phyloP scores from a whole-genome alignment of 1,140 invertebrate genomes.

The Protaetia brevitarsis region DNA sequence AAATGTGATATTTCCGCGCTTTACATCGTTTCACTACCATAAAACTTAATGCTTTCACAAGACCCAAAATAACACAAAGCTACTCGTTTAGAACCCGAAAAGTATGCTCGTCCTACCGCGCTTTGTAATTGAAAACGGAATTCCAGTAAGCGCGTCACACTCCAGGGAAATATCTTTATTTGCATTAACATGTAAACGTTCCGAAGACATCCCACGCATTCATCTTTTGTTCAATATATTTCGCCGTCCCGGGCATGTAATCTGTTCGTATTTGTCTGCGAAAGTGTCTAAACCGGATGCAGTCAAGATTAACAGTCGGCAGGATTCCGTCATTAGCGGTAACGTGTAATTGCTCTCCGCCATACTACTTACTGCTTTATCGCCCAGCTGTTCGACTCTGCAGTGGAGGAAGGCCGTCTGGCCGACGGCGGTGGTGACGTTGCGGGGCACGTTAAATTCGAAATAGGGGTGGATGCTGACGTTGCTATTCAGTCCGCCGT shows the following conservation, averaged over 20 bases:
- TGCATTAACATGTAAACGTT: neutral
- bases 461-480: constrained; percentile 71
- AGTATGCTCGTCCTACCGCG: too few relatives aligned
- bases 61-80: too few relatives aligned
- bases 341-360: neutral
- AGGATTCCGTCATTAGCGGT: constrained; percentile 9
- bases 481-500: constrained; percentile 47
- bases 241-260: neutral
- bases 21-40: too few relatives aligned
- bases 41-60: too few relatives aligned
- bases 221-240: neutral
- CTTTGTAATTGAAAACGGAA: neutral
- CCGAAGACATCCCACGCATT: neutral
- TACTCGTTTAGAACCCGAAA: too few relatives aligned
- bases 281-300: neutral
- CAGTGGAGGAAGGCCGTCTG: constrained; percentile 82
- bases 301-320: constrained; percentile 13
- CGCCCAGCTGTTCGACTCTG: constrained; percentile 75
- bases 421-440: constrained; percentile 77
- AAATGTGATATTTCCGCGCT: too few relatives aligned
- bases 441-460: constrained; percentile 73
- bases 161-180: neutral
- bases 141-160: neutral
- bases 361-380: constrained; percentile 72
- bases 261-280: constrained; percentile 4